phyloP scores from a whole-genome alignment of 2,797 vertebrate genomes.

The Schizopygopsis pylzovi region DNA sequence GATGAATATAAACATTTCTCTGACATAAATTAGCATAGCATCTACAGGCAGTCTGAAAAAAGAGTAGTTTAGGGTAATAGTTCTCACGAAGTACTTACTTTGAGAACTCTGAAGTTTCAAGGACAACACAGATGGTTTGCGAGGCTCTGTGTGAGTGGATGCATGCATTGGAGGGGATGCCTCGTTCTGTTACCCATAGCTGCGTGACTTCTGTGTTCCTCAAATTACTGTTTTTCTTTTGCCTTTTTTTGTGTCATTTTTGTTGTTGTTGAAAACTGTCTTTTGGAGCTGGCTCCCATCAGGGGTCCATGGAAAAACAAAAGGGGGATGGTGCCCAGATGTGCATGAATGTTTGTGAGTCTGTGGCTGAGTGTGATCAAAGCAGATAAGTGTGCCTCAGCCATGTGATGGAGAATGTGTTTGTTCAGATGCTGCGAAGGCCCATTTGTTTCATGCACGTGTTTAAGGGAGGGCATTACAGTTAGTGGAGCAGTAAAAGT shows the following conservation, averaged over 20 bases:
- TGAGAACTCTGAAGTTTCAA: constrained; percentile 12
- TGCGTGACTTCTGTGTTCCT: constrained; percentile 54
- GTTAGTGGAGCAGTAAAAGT: constrained; percentile 67
- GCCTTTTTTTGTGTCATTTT: constrained; percentile 48
- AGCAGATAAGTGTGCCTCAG: constrained; percentile 44
- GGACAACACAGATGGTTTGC: constrained; percentile 21
- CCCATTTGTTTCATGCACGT: constrained; percentile 64
- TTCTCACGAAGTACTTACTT: constrained; percentile 4
- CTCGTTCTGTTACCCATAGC: constrained; percentile 56
- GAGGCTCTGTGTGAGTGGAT: constrained; percentile 45
- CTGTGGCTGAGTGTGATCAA: constrained; percentile 45
- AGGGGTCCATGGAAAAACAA: constrained; percentile 69
- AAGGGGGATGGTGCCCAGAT: constrained; percentile 76
- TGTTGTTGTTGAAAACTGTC: constrained; percentile 64
- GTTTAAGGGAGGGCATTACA: constrained; percentile 51
- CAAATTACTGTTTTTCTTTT: constrained; percentile 64
- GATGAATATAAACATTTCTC: not conserved
- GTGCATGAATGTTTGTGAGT: constrained; percentile 64
- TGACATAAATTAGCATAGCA: constrained; percentile 26
- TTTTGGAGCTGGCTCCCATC: constrained; percentile 65
- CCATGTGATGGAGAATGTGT: constrained; percentile 36
- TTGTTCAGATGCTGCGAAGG: constrained; percentile 60
- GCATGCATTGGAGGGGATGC: constrained; percentile 43
- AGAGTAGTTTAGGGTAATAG: constrained; percentile 8
- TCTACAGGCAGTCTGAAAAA: constrained; percentile 57